Conservation (phyloP, 2,113 vertebrate species). For the Notechis scutatus region DNA sequence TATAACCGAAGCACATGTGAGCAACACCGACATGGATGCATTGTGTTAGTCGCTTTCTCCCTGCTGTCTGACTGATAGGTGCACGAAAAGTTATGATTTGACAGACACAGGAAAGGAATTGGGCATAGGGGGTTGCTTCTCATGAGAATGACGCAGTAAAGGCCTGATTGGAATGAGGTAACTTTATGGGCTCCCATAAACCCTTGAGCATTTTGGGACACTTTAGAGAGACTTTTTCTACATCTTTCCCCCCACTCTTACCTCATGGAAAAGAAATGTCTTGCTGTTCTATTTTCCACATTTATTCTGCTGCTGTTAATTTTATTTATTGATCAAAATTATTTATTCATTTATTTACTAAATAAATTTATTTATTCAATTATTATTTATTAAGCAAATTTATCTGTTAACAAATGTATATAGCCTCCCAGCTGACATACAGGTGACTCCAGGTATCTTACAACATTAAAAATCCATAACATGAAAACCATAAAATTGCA, state of each 20-base stretch:
- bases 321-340: background rate
- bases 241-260: background rate
- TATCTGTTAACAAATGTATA: background rate
- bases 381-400: background rate
- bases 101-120: background rate
- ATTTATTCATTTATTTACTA: background rate
- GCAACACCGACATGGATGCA: background rate
- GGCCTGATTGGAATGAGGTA: background rate
- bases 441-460: background rate
- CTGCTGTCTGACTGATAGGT: background rate
- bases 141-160: background rate
- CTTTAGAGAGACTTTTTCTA: background rate
- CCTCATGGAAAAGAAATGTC: background rate
- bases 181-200: background rate
- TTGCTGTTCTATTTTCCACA: background rate
- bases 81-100: background rate
- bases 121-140: background rate
- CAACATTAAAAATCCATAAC: background rate
- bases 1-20: background rate
- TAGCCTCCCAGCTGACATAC: background rate
- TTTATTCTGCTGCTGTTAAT: background rate
- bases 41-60: background rate
- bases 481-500: background rate
- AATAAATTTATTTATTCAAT: background rate
- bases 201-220: background rate